phyloP scores from a whole-genome alignment of 2,888 invertebrate genomes.

The Drosophila conformis region DNA sequence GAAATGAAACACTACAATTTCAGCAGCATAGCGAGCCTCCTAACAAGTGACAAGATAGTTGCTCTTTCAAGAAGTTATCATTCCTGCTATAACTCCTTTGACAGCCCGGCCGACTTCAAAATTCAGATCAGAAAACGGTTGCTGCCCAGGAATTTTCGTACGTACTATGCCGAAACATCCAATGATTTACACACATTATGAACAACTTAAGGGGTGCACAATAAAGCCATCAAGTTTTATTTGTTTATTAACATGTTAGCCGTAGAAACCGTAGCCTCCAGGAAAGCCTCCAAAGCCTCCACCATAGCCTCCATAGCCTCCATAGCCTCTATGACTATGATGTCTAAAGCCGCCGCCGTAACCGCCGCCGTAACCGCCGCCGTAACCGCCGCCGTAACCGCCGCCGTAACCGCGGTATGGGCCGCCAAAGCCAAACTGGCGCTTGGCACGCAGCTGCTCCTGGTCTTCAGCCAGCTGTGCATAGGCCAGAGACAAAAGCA shows the following conservation, averaged over 20 bases:
- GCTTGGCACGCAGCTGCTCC: constrained; percentile 51
- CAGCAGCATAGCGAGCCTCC: neutral
- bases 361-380: too few species aligned
- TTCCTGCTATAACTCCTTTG: neutral
- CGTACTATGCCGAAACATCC: neutral
- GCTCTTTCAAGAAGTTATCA: neutral
- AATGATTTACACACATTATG: neutral
- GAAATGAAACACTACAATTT: neutral
- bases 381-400: constrained; percentile 4
- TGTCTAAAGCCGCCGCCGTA: neutral
- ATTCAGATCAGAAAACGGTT: neutral
- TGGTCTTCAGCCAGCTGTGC: constrained; percentile 31
- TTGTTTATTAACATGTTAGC: constrained; percentile 11
- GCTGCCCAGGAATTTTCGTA: neutral
- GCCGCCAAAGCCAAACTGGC: constrained; percentile 38
- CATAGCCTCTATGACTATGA: constrained; percentile 8
- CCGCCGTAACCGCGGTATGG: constrained; percentile 15
- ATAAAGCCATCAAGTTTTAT: neutral
- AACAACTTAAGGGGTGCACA: neutral
- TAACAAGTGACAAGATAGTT: neutral
- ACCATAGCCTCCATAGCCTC: neutral
- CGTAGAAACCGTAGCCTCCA: constrained; percentile 13
- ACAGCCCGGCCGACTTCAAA: neutral
- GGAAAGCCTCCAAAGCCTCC: constrained; percentile 9
- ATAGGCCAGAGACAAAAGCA: constrained; percentile 49